Evolutionary conservation across 2,797 vertebrate species (phyloP), one percentile per base, ranked within the genome.

Genomic region (Ctenopoma multispine): DNA sequence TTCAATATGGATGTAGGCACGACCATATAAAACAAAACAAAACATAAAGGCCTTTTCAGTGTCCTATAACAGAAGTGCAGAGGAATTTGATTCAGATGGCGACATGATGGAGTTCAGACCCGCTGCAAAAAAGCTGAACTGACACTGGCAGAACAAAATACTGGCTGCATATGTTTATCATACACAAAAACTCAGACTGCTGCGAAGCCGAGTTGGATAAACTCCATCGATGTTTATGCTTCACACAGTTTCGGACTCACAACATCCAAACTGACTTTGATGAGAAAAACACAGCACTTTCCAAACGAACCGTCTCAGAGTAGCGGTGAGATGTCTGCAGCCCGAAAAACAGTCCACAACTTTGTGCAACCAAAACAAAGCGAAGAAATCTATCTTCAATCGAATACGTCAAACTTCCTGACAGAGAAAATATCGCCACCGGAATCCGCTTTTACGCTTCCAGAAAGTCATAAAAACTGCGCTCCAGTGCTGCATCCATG

Each of bases 331-430:
- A 17, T 1, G 31, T 18, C 24, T 48, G n/a, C 13, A 15, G 17
- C 48, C n/a, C n/a, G n/a, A 23, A 20, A 40, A 1, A 10, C 4
- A 2, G 58, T 60, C 55, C 64, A 21, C 67, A 61, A 72, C 63
- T 82, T 75, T 43, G 70, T n/a, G 10, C 47, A 59, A 90, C 75
- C 85, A 85, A 87, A 90, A 91, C 90, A 90, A 80, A 86, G 76
- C 77, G 14, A 87, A 85, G 64, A 50, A 68, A 82, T n/a, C n/a
- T n/a, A n/a, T n/a, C 73, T 89, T 80, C 73, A 27, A 14, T 40
- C 36, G 67, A 85, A 74, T 63, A 83, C 90, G 84, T 88, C 84
- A 87, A 93, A 92, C 92, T 94, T 94, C 92, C 92, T 91, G 91
- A 93, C 90, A 83, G 77, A 78, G 72, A 86, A 70, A 75, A 86